Evolutionary conservation across 2,888 invertebrate genomes (phyloP).

Genomic region (Rhagonycha fulva): DNA sequence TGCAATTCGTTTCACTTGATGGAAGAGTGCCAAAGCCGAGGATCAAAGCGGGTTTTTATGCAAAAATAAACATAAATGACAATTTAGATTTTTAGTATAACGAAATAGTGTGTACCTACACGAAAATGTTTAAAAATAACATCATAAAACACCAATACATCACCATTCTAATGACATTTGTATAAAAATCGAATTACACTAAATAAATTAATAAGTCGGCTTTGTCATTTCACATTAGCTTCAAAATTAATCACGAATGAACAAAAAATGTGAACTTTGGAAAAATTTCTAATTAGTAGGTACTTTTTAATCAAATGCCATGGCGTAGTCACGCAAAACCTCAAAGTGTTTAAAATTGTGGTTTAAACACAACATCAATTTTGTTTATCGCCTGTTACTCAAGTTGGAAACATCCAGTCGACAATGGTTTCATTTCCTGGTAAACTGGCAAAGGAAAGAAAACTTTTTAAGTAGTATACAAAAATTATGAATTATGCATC

Average conservation of each 20-base stretch:
- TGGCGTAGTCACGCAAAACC: neutral
- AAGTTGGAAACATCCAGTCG: neutral
- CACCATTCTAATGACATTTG: neutral
- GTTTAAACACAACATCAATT: neutral
- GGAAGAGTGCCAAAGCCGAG: neutral
- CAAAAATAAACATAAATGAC: neutral
- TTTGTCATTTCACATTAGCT: neutral
- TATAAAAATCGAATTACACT: too few species aligned
- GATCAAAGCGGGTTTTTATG: neutral
- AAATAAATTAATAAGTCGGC: neutral
- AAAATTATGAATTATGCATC: neutral
- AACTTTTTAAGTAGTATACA: neutral
- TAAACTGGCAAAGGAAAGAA: neutral
- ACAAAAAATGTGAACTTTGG: neutral
- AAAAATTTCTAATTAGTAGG: neutral
- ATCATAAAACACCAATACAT: neutral
- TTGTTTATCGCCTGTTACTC: neutral
- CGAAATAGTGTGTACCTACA: neutral
- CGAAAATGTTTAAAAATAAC: neutral
- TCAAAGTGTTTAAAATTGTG: neutral
- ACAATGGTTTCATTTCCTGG: neutral
- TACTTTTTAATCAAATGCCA: neutral
- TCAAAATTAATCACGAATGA: neutral
- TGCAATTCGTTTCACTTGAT: neutral
- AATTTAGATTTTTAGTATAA: neutral